A percentile compares a stretch with the other conserved stretches of the same genome.
These are phyloP conservation scores for Conomelus anceps DNA, from an alignment of 2,888 invertebrate species.

Conservation along the genomic window DNA sequence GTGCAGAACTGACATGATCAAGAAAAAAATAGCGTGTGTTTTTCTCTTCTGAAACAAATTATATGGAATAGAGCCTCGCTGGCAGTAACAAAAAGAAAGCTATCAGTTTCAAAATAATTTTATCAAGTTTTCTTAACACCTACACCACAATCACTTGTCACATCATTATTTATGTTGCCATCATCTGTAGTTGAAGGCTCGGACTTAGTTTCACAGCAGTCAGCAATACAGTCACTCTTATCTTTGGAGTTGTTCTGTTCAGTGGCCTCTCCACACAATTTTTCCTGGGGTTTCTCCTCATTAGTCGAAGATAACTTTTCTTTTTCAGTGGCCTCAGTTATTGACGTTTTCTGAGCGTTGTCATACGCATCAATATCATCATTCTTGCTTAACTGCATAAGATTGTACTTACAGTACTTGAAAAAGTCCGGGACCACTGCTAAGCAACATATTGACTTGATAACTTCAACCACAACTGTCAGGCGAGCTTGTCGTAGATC, in stretches of 20 bases:
- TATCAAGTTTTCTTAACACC: background rate
- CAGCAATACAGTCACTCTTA: background rate
- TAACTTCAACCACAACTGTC: constrained; percentile 75
- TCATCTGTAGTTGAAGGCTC: background rate
- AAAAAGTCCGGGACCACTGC: constrained; percentile 73
- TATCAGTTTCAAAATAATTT: background rate
- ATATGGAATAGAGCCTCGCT: background rate
- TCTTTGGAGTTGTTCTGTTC: too few relatives aligned
- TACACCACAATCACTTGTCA: background rate
- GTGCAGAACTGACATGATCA: too few relatives aligned
- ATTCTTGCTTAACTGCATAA: constrained; percentile 52
- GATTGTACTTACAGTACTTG: constrained; percentile 76
- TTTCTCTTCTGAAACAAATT: too few relatives aligned
- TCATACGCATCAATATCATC: constrained; percentile 19
- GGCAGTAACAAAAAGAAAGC: background rate
- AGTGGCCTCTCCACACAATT: background rate
- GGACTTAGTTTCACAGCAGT: too few relatives aligned
- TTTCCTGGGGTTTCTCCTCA: background rate
- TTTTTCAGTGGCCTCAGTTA: background rate
- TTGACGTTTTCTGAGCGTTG: background rate
- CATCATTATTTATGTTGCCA: too few relatives aligned
- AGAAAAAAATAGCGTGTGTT: too few relatives aligned
- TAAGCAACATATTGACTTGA: constrained; percentile 71
- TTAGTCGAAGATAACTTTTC: too few relatives aligned
- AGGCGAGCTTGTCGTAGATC: constrained; percentile 67